Conservation (phyloP, 2,888 invertebrate species). For the Melinaea menophilus region DNA sequence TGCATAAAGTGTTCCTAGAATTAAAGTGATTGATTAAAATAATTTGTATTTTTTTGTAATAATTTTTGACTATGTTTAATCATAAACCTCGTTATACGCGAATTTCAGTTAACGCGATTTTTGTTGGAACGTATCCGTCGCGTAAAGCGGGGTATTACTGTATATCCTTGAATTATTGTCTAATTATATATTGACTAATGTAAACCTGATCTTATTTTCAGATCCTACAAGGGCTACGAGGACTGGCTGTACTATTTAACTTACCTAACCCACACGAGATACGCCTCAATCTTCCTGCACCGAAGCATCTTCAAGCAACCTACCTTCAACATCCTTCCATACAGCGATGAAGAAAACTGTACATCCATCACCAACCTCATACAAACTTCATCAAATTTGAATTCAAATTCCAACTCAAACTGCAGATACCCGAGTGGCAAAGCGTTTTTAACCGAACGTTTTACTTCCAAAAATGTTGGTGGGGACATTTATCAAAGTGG, state of each 20-base stretch:
- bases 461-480: conserved; percentile 75
- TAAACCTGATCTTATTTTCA: conserved; percentile 48
- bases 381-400: conserved; percentile 72
- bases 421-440: conserved; percentile 85
- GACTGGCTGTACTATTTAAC: conserved; percentile 90
- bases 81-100: too few relatives aligned
- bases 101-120: too few relatives aligned
- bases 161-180: conserved; percentile 9
- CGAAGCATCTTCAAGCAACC: conserved; percentile 82
- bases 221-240: conserved; percentile 87
- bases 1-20: too few relatives aligned
- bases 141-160: too few relatives aligned
- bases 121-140: too few relatives aligned
- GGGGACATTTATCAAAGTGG: conserved; percentile 78
- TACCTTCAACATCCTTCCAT: conserved; percentile 74
- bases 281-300: conserved; percentile 86
- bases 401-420: conserved; percentile 74
- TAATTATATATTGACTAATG: conserved; percentile 7
- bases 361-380: conserved; percentile 71
- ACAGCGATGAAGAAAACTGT: conserved; percentile 76
- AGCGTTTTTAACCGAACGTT: conserved; percentile 84
- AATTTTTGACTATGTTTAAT: too few relatives aligned
- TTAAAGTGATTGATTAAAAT: too few relatives aligned
- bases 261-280: conserved; percentile 87
- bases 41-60: too few relatives aligned